Conservation (phyloP, 2,797 vertebrate species). For the Centropyge bicolor region DNA sequence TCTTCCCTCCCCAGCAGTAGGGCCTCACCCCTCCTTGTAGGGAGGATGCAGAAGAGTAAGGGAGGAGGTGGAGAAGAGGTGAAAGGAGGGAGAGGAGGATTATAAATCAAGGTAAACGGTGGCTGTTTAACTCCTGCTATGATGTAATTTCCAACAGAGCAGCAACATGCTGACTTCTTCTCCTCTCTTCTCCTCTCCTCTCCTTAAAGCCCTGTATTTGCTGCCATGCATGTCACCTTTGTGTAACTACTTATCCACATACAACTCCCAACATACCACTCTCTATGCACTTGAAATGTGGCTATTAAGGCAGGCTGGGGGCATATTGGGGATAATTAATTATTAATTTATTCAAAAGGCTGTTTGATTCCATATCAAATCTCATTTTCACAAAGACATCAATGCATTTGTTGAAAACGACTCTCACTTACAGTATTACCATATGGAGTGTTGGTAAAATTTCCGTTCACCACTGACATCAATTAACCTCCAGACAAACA, state of each 20-base stretch:
- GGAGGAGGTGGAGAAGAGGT: constrained; percentile 40
- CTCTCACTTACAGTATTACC: neutral
- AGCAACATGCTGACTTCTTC: constrained; percentile 79
- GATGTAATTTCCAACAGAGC: constrained; percentile 84
- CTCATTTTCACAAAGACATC: neutral
- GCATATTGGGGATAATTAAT: constrained; percentile 35
- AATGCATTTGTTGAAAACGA: neutral
- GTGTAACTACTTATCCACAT: constrained; percentile 12
- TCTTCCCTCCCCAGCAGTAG: constrained; percentile 38
- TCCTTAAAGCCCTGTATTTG: constrained; percentile 46
- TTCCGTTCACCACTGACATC: neutral
- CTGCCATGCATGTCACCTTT: constrained; percentile 57
- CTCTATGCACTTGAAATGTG: constrained; percentile 60
- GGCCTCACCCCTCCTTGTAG: constrained; percentile 46
- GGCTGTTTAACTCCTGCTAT: constrained; percentile 85
- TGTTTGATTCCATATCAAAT: neutral
- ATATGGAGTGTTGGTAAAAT: neutral
- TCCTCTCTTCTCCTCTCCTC: constrained; percentile 37
- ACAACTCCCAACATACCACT: constrained; percentile 27
- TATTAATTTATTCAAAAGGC: neutral
- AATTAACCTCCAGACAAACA: constrained; percentile 18
- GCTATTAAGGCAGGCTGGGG: constrained; percentile 58
- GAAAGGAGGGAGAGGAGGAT: constrained; percentile 56
- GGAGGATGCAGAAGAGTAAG: constrained; percentile 34
- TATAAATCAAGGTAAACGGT: constrained; percentile 87